Evolutionary conservation across 2,797 vertebrate species (phyloP), one percentile per base, ranked within the genome.

Genomic region (Characodon lateralis): DNA sequence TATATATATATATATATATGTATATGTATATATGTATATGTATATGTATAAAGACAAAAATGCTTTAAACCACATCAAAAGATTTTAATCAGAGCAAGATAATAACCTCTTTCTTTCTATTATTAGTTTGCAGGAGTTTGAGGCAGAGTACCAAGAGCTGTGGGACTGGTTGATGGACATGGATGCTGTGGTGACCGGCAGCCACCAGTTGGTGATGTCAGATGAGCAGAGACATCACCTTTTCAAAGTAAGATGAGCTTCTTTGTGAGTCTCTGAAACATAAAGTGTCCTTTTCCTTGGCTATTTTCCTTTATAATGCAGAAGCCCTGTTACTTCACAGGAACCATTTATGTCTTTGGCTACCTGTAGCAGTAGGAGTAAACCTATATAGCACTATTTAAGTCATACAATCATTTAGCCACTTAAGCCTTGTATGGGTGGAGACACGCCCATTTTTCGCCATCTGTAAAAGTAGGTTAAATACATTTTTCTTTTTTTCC

Each of bases 141-240:
- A 99, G 94, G 95, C 95, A 6, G 97, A 99, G 89, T 98, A 97
- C 92, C 97, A 97, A 95, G 97, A 98, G 95, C 96, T 99, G 87
- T 98, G 97, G 97, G 98, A 99, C 96, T 98, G 97, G 98, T 96
- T 99, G 94, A 97, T 97, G 96, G 98, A 99, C 96, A 97, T 98
- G 97, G 97, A 99, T 89, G 97, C 97, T 92, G 97, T 98, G 1
- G 96, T 97, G 91, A 97, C 96, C 77, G 98, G 99, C 96, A 98
- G 97, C 93, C 97, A 98, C 78, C 97, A 98, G 94, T 96, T 99
- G 95, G 96, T 98, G 96, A 98, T 98, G 97, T 99, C 97, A 95
- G 97, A 99, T 93, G 98, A 99, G 89, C 98, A 98, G 94, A 96
- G 96, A 93, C 96, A 95, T 91, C 97, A 98, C 92, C 97, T 99